Percentiles rank a stretch among this genome's conserved stretches.
Conservation (phyloP, 1,140 invertebrate genomes). For the Drosophila bifasciata region DNA sequence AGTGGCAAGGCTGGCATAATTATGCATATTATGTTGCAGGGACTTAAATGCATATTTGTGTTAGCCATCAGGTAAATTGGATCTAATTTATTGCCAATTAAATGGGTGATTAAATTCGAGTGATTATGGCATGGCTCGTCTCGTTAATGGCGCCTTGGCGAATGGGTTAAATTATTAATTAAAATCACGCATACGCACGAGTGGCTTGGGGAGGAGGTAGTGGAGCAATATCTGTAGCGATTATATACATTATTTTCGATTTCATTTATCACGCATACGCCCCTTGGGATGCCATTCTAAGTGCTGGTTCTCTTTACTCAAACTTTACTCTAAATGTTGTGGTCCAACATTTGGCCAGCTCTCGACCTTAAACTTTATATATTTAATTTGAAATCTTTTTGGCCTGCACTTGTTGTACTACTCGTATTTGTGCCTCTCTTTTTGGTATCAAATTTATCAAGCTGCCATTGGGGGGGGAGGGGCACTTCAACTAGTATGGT, state of each 20-base stretch:
- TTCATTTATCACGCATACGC: constrained; percentile 12
- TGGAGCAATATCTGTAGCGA: no score
- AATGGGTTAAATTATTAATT: constrained; percentile 38
- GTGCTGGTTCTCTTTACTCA: background rate
- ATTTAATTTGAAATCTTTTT: constrained; percentile 24
- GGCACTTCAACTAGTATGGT: constrained; percentile 56
- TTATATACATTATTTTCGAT: no score
- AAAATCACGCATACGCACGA: constrained; percentile 56
- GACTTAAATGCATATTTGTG: constrained; percentile 49
- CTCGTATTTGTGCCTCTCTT: constrained; percentile 9
- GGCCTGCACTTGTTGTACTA: constrained; percentile 2
- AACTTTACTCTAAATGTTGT: constrained; percentile 3
- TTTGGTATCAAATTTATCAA: constrained; percentile 20
- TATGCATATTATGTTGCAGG: constrained; percentile 72
- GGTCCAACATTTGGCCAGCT: constrained; percentile 5
- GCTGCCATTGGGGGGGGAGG: constrained; percentile 28
- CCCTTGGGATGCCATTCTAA: no score
- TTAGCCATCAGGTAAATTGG: constrained; percentile 31
- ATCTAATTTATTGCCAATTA: constrained; percentile 73
- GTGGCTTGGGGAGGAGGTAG: no score
- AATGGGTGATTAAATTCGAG: constrained; percentile 58
- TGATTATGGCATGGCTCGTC: constrained; percentile 19
- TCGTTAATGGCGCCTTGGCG: constrained; percentile 39
- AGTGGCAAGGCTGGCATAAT: constrained; percentile 32
- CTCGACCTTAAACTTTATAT: constrained; percentile 12